Base-by-base conservation (phyloP, 2,888 invertebrate species). In the Drosophila percnosoma region DNA sequence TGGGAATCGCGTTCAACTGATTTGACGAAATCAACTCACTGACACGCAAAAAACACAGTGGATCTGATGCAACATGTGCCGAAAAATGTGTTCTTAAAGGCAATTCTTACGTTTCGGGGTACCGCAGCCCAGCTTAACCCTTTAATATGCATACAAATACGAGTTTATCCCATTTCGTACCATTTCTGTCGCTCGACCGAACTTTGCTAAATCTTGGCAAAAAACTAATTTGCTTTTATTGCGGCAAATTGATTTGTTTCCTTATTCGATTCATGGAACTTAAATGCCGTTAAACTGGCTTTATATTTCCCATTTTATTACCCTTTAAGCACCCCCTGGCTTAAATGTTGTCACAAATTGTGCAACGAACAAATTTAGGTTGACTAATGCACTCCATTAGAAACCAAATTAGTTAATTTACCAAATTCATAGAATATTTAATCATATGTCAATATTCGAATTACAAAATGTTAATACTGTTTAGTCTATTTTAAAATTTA, bases 1-100 rank as follows among this genome's bases (percentile, higher is more conserved):
- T 78, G 89, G 61, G 78, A 86, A 87, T 86, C 87, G 86, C 84
- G 89, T 87, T 87, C 84, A 74, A 86, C 87, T 87, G 84, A 89
- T 89, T 89, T 84, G 82, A 72, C 78, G 60, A 85, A 74, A 84
- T 86, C 85, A 86, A 82, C 85, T 86, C 73, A 72, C 68, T 73
- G 54, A 63, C 78, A 73, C 75, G 64, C 59, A 73, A 73, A 73
- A 55, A 52, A 55, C 18, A 65, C 13, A 21, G 42, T 53, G 34
- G 38, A 65, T 13, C 52, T 34, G 63, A 57, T 71, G 89, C 84
- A 88, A 88, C 88, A 84, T 86, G 83, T 84, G 84, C 81, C 55
- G 55, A 54, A 54, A 18, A 52, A 33, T 58, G 57, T 54, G 27
- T 58, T 73, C 62, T 57, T 38, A 24, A 54, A 40, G 48, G 21